Evolutionary conservation across 1,140 invertebrate genomes (phyloP).

Genomic region (Drosophila carrolli): DNA sequence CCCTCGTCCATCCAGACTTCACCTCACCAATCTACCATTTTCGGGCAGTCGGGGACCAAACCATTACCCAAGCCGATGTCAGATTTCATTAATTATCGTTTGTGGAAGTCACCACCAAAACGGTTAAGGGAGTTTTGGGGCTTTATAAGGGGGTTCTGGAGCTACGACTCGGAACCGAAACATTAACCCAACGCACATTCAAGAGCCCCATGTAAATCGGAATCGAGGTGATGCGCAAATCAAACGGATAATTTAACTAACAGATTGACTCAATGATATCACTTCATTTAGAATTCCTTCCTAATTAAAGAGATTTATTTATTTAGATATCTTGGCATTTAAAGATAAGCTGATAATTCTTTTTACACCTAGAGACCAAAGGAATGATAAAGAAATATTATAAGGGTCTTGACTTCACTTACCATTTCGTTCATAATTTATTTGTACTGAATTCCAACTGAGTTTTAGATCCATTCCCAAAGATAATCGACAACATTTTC

Average conservation of each 20-base stretch:
- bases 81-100: conserved; percentile 84
- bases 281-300: too few relatives aligned
- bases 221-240: conserved; percentile 53
- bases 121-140: conserved; percentile 8
- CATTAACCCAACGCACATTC: conserved; percentile 11
- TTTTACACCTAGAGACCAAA: too few relatives aligned
- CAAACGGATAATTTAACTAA: conserved; percentile 64
- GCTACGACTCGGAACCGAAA: not conserved
- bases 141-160: not conserved
- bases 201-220: not conserved
- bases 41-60: conserved; percentile 19
- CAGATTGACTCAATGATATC: conserved; percentile 5
- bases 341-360: too few relatives aligned
- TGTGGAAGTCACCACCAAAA: conserved; percentile 75
- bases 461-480: conserved; percentile 28
- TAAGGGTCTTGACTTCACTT: not conserved
- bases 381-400: not conserved
- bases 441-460: conserved; percentile 13
- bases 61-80: conserved; percentile 56
- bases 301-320: too few relatives aligned
- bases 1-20: conserved; percentile 15
- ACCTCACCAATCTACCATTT: not conserved
- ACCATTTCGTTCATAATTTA: conserved; percentile 24
- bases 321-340: too few relatives aligned
- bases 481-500: conserved; percentile 51